Evolutionary conservation across 2,888 invertebrate genomes (phyloP), one percentile per base, ranked within the genome.

Genomic region (Chymomyza caudatula): DNA sequence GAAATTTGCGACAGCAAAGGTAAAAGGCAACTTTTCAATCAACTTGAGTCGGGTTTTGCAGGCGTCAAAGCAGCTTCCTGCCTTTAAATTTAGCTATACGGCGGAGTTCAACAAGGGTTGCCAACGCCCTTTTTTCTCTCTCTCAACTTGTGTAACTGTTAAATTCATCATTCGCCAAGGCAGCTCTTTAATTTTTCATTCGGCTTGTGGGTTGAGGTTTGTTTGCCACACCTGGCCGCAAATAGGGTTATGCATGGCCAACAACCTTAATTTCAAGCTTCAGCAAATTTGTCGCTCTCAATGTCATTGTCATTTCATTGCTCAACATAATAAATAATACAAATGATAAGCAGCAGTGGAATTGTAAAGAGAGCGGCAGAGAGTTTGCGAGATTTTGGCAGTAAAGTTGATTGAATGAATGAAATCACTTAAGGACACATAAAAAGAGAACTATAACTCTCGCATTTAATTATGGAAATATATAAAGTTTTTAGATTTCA

Each of bases 1-100:
- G n/a, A 37, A n/a, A 22, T 13, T 11, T 25, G 65, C 69, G 66
- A 67, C 59, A 55, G 61, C 25, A 56, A 72, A 72, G 71, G 71
- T 64, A 77, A 73, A 73, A 78, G 67, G 77, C 73, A 71, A 74
- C 79, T 85, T 85, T 83, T 84, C 84, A 77, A 84, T 84, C 84
- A 85, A 79, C 65, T 81, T 85, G 84, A 84, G 78, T 66, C 60
- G 76, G 83, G 83, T 80, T 64, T n/a, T 23, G 17, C 13, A 37
- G 37, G 55, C 55, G 15, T 29, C 55, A 17, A 29, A 17, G 29
- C 29, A 11, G 29, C 29, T 37, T 37, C 29, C 29, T 37, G 29
- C 29, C 29, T 37, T 37, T 37, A 37, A 37, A 37, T 37, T 37
- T 37, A 37, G 29, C 29, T 6, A 11, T 25, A 37, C 29, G n/a